Percentiles rank a stretch among this genome's conserved stretches.
These are phyloP conservation scores for Zaprionus taronus DNA, from an alignment of 1,140 invertebrate genomes.

Conservation along the genomic window DNA sequence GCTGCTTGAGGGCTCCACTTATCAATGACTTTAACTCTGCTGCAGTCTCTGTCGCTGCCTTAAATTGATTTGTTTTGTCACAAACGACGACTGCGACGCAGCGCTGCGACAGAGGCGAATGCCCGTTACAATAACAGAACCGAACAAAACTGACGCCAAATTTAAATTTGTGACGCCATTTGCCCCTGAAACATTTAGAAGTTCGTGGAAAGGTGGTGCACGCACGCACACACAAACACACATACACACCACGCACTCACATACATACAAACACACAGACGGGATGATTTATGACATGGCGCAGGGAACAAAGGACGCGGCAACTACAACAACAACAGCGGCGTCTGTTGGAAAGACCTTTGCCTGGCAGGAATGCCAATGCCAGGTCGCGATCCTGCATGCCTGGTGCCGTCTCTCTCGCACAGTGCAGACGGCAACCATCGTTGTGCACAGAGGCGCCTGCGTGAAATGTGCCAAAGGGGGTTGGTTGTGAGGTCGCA, in stretches of 20 bases:
- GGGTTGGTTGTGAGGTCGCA: conserved; percentile 24
- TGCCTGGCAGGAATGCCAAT: conserved; percentile 60
- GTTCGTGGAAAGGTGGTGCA: conserved; percentile 64
- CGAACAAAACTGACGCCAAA: conserved; percentile 48
- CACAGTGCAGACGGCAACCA: conserved; percentile 1
- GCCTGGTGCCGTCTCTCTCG: conserved; percentile 48
- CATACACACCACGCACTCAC: conserved; percentile 37
- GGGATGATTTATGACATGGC: conserved; percentile 76
- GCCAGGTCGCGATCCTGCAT: conserved; percentile 64
- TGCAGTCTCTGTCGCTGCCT: conserved; percentile 43
- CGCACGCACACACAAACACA: conserved; percentile 22
- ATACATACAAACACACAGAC: conserved; percentile 6
- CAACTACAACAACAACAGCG: conserved; percentile 26
- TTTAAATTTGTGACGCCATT: conserved; percentile 72
- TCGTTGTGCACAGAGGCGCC: conserved; percentile 53
- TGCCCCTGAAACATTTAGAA: conserved; percentile 71
- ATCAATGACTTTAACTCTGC: conserved; percentile 66
- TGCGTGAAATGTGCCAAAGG: conserved; percentile 60
- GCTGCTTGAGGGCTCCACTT: conserved; percentile 41
- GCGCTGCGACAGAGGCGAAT: conserved; percentile 30
- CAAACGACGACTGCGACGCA: conserved; percentile 7
- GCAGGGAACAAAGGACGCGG: conserved; percentile 52
- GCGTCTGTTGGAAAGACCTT: conserved; percentile 64
- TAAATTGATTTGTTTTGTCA: conserved; percentile 78
- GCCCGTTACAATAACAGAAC: conserved; percentile 41